Percentiles rank a stretch among this genome's conserved stretches.
These are phyloP conservation scores for Brachypalpus laphriformis DNA, from an alignment of 2,888 invertebrate genomes.

Conservation along the genomic window DNA sequence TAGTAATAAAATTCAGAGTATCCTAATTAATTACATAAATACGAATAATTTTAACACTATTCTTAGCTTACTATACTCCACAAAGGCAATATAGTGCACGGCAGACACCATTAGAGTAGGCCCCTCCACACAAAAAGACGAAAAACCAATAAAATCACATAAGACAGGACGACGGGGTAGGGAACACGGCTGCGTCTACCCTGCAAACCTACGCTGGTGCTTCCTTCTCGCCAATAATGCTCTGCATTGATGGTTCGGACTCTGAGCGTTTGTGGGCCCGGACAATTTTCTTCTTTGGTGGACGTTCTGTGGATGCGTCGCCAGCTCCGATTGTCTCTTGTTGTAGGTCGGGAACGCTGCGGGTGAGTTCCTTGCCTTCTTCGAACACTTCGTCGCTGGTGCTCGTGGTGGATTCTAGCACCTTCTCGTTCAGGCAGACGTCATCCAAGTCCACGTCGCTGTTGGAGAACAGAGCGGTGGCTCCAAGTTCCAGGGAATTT, in stretches of 20 bases:
- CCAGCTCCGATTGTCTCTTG: slow-evolving; percentile 66
- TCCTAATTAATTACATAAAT: slow-evolving; percentile 50
- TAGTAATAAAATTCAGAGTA: slow-evolving; percentile 37
- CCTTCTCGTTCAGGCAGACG: slow-evolving; percentile 91
- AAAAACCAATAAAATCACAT: slow-evolving; percentile 44
- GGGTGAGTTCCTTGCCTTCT: slow-evolving; percentile 80
- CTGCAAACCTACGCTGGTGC: slow-evolving; percentile 75
- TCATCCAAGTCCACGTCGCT: slow-evolving; percentile 93
- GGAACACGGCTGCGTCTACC: not conserved
- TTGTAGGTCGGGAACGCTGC: slow-evolving; percentile 82
- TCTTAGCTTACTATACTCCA: slow-evolving; percentile 11
- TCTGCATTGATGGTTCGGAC: slow-evolving; percentile 82
- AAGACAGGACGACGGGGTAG: not conserved
- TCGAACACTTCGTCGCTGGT: slow-evolving; percentile 77
- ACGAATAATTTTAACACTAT: slow-evolving; percentile 40
- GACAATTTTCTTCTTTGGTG: slow-evolving; percentile 75
- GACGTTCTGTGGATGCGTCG: slow-evolving; percentile 69
- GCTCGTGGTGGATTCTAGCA: slow-evolving; percentile 82
- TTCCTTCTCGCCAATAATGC: slow-evolving; percentile 76
- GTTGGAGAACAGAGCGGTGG: slow-evolving; percentile 92
- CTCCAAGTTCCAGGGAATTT: slow-evolving; percentile 84
- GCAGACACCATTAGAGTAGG: not conserved
- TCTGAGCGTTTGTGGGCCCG: slow-evolving; percentile 82
- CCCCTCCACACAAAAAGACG: not conserved
- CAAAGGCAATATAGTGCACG: slow-evolving; percentile 1